phyloP scores from a whole-genome alignment of 1,140 invertebrate genomes.

The Neocloeon triangulifer region DNA sequence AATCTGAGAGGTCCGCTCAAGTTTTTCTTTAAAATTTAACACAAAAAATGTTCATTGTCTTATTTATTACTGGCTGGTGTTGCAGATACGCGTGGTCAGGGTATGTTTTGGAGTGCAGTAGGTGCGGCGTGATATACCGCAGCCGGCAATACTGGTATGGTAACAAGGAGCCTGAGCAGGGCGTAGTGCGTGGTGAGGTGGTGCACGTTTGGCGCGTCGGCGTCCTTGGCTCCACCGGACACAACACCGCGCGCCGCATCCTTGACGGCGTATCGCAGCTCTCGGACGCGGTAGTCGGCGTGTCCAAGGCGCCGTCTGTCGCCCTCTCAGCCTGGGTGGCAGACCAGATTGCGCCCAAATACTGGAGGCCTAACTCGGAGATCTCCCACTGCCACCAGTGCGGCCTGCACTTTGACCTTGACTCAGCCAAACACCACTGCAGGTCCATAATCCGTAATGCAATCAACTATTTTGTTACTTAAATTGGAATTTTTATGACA shows the following conservation, averaged over 20 bases:
- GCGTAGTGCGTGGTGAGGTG: slow-evolving; percentile 42
- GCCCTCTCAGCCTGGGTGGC: slow-evolving; percentile 45
- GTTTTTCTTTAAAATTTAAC: too few relatives aligned
- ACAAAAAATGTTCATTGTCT: too few relatives aligned
- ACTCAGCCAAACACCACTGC: background rate
- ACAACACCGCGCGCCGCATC: slow-evolving; percentile 51
- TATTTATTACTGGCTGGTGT: too few relatives aligned
- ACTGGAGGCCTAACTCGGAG: slow-evolving; percentile 59
- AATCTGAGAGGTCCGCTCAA: too few relatives aligned
- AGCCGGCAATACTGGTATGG: slow-evolving; percentile 71
- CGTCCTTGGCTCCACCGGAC: slow-evolving; percentile 17
- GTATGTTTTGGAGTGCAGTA: slow-evolving; percentile 55
- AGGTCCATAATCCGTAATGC: background rate
- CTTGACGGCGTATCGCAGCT: slow-evolving; percentile 50
- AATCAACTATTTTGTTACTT: too few relatives aligned
- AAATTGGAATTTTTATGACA: too few relatives aligned
- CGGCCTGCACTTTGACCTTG: background rate
- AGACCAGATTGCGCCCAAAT: slow-evolving; percentile 53
- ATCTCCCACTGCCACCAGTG: slow-evolving; percentile 36
- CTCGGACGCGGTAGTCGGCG: slow-evolving; percentile 39
- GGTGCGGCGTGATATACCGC: slow-evolving; percentile 61
- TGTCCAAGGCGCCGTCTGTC: slow-evolving; percentile 45
- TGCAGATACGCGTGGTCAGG: slow-evolving; percentile 69
- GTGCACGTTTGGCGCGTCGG: slow-evolving; percentile 51
- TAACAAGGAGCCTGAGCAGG: slow-evolving; percentile 51